Conservation (phyloP, 2,797 vertebrate genomes). For the Neostethus bicornis region DNA sequence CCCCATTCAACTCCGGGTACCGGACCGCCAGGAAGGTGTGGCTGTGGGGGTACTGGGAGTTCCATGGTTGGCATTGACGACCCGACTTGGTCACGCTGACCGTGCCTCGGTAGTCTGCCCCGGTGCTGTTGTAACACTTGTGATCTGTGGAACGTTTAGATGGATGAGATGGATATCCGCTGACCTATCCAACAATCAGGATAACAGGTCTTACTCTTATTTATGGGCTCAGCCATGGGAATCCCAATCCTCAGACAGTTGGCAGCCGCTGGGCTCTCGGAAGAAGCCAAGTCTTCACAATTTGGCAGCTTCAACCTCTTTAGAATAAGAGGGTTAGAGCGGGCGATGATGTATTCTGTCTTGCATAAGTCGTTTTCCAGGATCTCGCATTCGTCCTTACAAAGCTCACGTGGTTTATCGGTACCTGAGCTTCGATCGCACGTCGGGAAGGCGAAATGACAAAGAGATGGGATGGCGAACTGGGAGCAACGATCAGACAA, state of each 20-base stretch:
- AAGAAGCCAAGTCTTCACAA: slow-evolving; percentile 92
- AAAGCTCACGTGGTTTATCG: slow-evolving; percentile 92
- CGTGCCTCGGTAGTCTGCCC: slow-evolving; percentile 91
- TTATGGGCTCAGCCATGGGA: slow-evolving; percentile 94
- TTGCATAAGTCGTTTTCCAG: slow-evolving; percentile 97
- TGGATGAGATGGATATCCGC: background rate
- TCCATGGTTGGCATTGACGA: slow-evolving; percentile 98
- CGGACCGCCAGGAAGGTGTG: slow-evolving; percentile 90
- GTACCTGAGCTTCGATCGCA: slow-evolving; percentile 87
- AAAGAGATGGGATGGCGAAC: slow-evolving; percentile 97
- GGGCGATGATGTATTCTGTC: slow-evolving; percentile 97
- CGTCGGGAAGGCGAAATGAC: slow-evolving; percentile 97
- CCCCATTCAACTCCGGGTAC: slow-evolving; percentile 92
- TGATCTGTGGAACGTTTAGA: slow-evolving; percentile 82
- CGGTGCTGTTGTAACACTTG: slow-evolving; percentile 94
- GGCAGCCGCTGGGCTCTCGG: slow-evolving; percentile 88
- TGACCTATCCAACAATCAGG: no score
- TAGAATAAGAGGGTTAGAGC: slow-evolving; percentile 95
- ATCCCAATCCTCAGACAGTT: slow-evolving; percentile 96
- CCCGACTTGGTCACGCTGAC: slow-evolving; percentile 92
- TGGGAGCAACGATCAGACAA: slow-evolving; percentile 96
- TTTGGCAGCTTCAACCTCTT: slow-evolving; percentile 96
- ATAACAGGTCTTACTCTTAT: slow-evolving; percentile 87
- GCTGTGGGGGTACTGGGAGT: slow-evolving; percentile 96
- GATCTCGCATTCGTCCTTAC: slow-evolving; percentile 97